These are phyloP conservation scores for Tenebrosternarchus preto DNA, from an alignment of 2,113 vertebrate species.

Conservation along the genomic window DNA sequence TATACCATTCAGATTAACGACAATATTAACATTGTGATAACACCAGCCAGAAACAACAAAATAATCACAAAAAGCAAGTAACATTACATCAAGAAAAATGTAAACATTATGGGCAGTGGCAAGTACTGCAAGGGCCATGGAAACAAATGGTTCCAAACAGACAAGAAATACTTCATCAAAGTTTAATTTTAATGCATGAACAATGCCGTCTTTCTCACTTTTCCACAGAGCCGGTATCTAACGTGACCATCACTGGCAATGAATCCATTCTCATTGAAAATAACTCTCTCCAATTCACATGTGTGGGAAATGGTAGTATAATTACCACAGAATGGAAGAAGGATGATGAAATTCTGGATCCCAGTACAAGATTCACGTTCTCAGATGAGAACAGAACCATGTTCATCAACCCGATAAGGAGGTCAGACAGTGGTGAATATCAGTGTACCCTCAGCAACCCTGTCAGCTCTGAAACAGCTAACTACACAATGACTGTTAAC, in stretches of 20 bases:
- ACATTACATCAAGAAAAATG: too few species aligned
- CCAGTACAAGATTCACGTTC: constrained; percentile 52
- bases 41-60: too few species aligned
- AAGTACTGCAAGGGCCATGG: too few species aligned
- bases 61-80: too few species aligned
- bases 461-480: constrained; percentile 43
- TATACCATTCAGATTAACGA: background rate
- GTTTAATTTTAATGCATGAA: too few species aligned
- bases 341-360: constrained; percentile 43
- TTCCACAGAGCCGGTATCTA: constrained; percentile 53
- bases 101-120: too few species aligned
- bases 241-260: constrained; percentile 53
- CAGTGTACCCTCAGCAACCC: constrained; percentile 67
- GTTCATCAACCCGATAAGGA: constrained; percentile 54
- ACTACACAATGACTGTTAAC: constrained; percentile 62
- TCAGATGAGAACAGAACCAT: constrained; percentile 57
- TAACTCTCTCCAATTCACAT: constrained; percentile 60
- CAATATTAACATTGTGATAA: too few species aligned
- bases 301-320: constrained; percentile 59
- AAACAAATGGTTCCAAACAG: too few species aligned
- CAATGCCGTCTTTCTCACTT: background rate
- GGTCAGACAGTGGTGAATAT: constrained; percentile 58
- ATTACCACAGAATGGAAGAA: constrained; percentile 62
- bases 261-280: constrained; percentile 57
- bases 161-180: too few species aligned